Base-by-base conservation (phyloP, 2,113 vertebrate species). In the Alosa alosa region DNA sequence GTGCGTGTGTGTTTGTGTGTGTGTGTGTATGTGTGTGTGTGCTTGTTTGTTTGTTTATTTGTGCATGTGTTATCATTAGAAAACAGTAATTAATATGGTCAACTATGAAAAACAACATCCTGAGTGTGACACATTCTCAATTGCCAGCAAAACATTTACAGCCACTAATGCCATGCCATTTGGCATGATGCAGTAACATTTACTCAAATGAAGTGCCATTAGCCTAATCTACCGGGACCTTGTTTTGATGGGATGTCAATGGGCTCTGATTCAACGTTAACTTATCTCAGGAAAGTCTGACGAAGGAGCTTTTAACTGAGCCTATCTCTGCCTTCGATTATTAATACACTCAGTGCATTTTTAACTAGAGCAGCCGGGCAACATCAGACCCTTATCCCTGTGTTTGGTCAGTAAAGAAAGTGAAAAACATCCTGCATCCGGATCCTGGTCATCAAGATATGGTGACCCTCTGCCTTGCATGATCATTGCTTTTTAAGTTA, bases 1-100 rank as follows among this genome's bases (percentile, higher is more conserved):
- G 81, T 55, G 49, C 52, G 81, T 36, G 31, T n/a, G 60, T 5
- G 57, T 47, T 46, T 13, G 11, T 44, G 81, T 46, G 81, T 39
- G 41, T 52, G 46, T 64, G 82, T 55, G 83, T 81, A 75, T 85
- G 50, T 25, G 84, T 47, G 72, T 87, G 84, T 90, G 92, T 91
- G 86, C 86, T 85, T 89, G 85, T 90, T 86, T 84, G 2, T 8
- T 86, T 36, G n/a, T 46, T 3, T 10, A 55, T 31, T 68, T 22
- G 46, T 10, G 36, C 84, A 8, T 6, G 15, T 2, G 22, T 31
- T 5, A 4, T 68, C 11, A 31, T 72, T 36, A 36, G 64, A 6
- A 44, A 31, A 36, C 6, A 72, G 9, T 3, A 11, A 72, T 72
- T 72, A 36, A 72, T 72, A 36, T 72, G 25, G 25, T 31, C 25